phyloP scores from a whole-genome alignment of 1,140 invertebrate genomes.

The Pseudomyrmex gracilis region DNA sequence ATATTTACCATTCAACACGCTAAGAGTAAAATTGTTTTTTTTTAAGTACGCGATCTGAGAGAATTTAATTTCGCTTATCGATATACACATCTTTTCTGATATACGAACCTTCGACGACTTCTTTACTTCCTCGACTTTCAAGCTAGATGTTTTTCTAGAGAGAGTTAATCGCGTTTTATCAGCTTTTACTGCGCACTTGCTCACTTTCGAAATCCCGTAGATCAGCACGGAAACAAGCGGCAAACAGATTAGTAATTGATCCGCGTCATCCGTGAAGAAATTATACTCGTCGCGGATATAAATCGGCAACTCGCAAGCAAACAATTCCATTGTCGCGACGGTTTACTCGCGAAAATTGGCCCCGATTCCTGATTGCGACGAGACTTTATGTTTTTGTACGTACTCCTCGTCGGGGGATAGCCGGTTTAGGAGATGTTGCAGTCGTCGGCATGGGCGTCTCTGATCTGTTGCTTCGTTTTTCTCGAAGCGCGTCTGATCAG shows the following conservation, averaged over 20 bases:
- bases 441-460: slow-evolving; percentile 89
- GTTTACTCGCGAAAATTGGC: neutral
- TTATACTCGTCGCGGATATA: neutral
- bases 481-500: slow-evolving; percentile 92
- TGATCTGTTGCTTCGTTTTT: slow-evolving; percentile 92
- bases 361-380: neutral
- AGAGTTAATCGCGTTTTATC: slow-evolving; percentile 7
- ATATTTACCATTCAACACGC: slow-evolving; percentile 7
- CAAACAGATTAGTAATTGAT: neutral
- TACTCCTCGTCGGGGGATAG: neutral
- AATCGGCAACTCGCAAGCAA: neutral
- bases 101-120: neutral
- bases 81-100: slow-evolving; percentile 27
- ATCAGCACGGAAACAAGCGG: neutral
- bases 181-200: neutral
- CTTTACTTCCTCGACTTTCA: slow-evolving; percentile 16
- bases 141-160: neutral
- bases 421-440: slow-evolving; percentile 89
- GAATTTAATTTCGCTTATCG: neutral
- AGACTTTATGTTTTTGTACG: neutral
- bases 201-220: neutral
- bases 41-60: too few relatives aligned
- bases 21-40: too few relatives aligned
- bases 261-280: neutral
- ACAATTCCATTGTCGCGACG: too few relatives aligned